Percentiles rank a stretch among this genome's conserved stretches.
phyloP scores from a whole-genome alignment of 2,888 invertebrate species.

The Melieria crassipennis region DNA sequence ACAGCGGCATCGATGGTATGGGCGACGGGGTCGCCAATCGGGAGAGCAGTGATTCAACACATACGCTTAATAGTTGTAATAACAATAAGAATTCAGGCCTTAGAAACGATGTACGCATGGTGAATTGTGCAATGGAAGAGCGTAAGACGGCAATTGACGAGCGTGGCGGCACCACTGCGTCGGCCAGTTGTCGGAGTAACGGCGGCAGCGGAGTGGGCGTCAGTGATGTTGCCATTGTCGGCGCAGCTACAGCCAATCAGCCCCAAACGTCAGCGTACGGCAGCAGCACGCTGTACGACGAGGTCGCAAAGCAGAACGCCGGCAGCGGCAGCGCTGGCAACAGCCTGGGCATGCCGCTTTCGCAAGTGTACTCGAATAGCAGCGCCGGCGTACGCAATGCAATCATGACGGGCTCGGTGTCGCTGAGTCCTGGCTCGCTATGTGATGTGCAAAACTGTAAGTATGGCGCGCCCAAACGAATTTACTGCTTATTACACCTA shows the following conservation, averaged over 20 bases:
- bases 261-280: background rate
- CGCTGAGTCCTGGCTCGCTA: conserved; percentile 68
- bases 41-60: conserved; percentile 52
- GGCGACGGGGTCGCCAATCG: conserved; percentile 42
- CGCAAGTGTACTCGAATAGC: conserved; percentile 43
- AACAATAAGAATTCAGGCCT: conserved; percentile 55
- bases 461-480: conserved; percentile 36
- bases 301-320: conserved; percentile 23
- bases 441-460: conserved; percentile 51
- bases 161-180: conserved; percentile 24
- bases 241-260: background rate
- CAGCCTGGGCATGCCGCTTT: conserved; percentile 36
- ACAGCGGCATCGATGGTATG: conserved; percentile 36
- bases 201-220: conserved; percentile 41
- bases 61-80: conserved; percentile 55
- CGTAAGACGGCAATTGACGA: conserved; percentile 37
- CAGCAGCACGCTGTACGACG: background rate
- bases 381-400: conserved; percentile 68
- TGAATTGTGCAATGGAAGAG: conserved; percentile 63
- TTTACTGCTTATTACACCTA: no score
- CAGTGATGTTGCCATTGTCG: background rate
- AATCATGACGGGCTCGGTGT: conserved; percentile 79
- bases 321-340: conserved; percentile 28
- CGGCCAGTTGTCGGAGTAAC: no score
- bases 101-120: conserved; percentile 63